phyloP scores from a whole-genome alignment of 2,113 vertebrate genomes.

The Shinisaurus crocodilurus region DNA sequence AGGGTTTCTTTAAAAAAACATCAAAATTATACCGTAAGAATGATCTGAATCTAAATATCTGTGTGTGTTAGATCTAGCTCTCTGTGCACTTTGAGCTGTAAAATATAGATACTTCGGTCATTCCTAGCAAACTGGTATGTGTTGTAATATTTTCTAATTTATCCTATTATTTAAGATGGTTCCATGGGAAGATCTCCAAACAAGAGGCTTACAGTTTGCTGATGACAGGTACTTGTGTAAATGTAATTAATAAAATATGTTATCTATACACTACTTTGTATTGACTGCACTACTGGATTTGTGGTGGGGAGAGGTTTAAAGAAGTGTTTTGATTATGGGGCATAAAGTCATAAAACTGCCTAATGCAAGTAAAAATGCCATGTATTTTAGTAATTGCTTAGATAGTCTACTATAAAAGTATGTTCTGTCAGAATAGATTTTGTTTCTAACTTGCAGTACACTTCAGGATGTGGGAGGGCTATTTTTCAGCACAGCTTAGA shows the following conservation, averaged over 20 bases:
- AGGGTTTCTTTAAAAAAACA: not conserved
- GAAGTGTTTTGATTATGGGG: not conserved
- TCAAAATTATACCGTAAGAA: not conserved
- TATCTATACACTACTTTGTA: not conserved
- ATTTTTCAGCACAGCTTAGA: not conserved
- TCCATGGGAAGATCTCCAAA: slow-evolving; percentile 98
- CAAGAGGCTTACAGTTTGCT: slow-evolving; percentile 97
- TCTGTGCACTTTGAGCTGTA: not conserved
- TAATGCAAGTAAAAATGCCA: not conserved
- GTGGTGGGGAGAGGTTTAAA: not conserved
- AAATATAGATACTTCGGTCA: not conserved
- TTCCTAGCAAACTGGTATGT: slow-evolving; percentile 48
- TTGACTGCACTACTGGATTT: not conserved
- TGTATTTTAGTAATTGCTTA: not conserved
- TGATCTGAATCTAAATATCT: not conserved
- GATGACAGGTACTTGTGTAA: slow-evolving; percentile 89
- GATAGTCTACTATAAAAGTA: not conserved
- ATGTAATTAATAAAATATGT: not conserved
- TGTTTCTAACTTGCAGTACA: not conserved
- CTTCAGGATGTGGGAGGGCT: not conserved
- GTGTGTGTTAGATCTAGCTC: not conserved
- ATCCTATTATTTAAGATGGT: slow-evolving; percentile 89
- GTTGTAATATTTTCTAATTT: slow-evolving; percentile 62
- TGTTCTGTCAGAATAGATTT: not conserved
- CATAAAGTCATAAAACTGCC: not conserved